A percentile compares a stretch with the other conserved stretches of the same genome.
Conservation (phyloP, 2,797 vertebrate species). For the Taenioides sp. region DNA sequence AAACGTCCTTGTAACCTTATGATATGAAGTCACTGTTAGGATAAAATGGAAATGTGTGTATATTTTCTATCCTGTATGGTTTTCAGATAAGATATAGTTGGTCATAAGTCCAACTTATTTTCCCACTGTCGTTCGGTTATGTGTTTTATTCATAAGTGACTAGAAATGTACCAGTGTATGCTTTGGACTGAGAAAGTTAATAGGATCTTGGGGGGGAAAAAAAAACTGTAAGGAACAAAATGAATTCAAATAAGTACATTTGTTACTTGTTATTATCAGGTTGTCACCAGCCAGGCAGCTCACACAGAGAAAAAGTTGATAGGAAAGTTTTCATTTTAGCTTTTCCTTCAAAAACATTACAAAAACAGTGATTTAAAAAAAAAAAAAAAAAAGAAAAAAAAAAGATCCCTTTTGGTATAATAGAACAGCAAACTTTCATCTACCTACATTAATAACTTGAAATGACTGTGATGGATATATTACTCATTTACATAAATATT, state of each 20-base stretch:
- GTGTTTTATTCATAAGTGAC: background rate
- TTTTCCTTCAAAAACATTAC: background rate
- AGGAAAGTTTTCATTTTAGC: background rate
- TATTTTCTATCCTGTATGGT: background rate
- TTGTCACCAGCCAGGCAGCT: background rate
- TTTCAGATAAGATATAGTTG: background rate
- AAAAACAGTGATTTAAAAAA: background rate
- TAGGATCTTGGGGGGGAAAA: no score
- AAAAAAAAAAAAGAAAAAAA: no score
- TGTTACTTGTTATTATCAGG: background rate
- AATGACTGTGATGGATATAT: background rate
- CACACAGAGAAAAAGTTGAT: background rate
- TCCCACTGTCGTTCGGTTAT: background rate
- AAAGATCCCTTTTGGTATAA: background rate
- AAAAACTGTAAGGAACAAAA: no score
- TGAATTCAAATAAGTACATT: background rate
- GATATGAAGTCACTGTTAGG: slow-evolving; percentile 4
- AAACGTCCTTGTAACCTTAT: slow-evolving; percentile 2
- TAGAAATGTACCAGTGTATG: background rate
- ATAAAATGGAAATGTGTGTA: background rate
- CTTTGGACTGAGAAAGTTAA: background rate
- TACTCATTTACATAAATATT: slow-evolving; percentile 1
- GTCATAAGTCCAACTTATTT: background rate
- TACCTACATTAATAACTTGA: background rate
- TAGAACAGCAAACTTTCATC: background rate